Percentiles rank a stretch among this genome's conserved stretches.
phyloP scores from a whole-genome alignment of 2,797 vertebrate species.

The Hapalemur alaotrensis region DNA sequence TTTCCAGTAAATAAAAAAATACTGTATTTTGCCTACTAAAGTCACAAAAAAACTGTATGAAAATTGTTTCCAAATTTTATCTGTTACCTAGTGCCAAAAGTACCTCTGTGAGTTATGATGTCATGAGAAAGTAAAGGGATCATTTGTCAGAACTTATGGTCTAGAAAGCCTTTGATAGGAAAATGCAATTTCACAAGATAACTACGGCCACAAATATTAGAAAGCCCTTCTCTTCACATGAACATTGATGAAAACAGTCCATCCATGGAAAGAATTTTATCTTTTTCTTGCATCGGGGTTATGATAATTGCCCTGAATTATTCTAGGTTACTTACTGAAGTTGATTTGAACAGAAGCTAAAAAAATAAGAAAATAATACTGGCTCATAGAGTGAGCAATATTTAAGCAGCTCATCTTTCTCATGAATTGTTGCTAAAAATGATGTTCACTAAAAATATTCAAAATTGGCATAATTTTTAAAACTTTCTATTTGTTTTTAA shows the following conservation, averaged over 20 bases:
- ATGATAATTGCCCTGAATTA: not conserved
- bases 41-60: not conserved
- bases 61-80: not conserved
- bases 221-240: not conserved
- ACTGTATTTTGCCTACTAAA: not conserved
- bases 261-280: not conserved
- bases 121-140: not conserved
- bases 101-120: not conserved
- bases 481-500: not conserved
- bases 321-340: not conserved
- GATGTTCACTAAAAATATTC: not conserved
- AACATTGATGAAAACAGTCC: not conserved
- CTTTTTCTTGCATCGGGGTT: not conserved
- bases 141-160: not conserved
- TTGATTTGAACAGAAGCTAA: not conserved
- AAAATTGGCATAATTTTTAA: not conserved
- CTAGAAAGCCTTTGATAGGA: not conserved
- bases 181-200: constrained; percentile 6
- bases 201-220: not conserved
- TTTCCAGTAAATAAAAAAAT: not conserved
- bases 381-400: not conserved
- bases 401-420: not conserved
- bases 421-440: not conserved
- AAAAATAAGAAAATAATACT: not conserved
- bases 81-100: not conserved